phyloP scores from a whole-genome alignment of 2,113 vertebrate genomes.

The Chunga burmeisteri region DNA sequence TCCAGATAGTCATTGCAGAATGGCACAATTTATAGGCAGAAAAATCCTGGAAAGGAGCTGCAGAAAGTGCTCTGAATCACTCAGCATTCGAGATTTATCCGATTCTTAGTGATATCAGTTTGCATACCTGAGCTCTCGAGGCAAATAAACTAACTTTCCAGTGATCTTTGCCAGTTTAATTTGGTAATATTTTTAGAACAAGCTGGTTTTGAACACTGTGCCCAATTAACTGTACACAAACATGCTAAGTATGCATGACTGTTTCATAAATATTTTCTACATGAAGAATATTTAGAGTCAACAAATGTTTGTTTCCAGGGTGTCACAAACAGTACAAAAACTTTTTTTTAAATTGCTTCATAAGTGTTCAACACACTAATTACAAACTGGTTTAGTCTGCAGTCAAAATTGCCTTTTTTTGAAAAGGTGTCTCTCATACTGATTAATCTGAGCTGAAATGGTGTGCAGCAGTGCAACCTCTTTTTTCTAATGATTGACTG shows the following conservation, averaged over 20 bases:
- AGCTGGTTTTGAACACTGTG: not conserved
- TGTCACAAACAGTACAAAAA: not conserved
- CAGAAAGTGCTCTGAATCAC: not conserved
- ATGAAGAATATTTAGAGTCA: not conserved
- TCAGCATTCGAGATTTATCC: not conserved
- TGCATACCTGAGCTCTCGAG: not conserved
- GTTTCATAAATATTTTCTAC: not conserved
- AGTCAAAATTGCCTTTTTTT: not conserved
- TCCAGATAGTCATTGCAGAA: not conserved
- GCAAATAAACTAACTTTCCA: not conserved
- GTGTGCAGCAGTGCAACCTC: not conserved
- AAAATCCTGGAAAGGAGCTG: not conserved
- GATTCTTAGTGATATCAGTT: not conserved
- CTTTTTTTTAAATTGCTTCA: not conserved
- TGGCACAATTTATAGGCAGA: not conserved
- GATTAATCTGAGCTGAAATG: not conserved
- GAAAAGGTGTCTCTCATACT: not conserved
- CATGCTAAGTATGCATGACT: not conserved
- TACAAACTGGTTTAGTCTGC: not conserved
- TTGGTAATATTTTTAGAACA: conserved; percentile 5
- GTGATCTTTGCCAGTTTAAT: not conserved
- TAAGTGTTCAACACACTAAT: not conserved
- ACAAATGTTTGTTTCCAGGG: not conserved
- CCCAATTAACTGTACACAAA: not conserved
- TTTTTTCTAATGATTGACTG: not conserved